These are phyloP conservation scores for Desoria tigrina DNA, from an alignment of 2,888 invertebrate species.

Conservation along the genomic window DNA sequence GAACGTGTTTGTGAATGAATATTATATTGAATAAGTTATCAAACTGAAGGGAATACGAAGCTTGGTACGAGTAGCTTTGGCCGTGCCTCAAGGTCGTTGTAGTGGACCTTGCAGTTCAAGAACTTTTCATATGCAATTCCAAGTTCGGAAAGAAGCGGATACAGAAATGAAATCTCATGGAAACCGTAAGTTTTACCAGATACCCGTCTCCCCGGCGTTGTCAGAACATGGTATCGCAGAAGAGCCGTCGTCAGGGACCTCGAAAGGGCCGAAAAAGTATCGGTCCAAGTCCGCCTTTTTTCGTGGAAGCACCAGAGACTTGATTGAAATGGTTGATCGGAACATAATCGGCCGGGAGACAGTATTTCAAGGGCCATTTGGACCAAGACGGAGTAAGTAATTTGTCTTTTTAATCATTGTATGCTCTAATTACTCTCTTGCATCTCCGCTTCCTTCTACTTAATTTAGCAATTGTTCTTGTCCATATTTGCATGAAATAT, in stretches of 20 bases:
- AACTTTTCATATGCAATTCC: no score
- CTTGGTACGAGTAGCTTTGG: no score
- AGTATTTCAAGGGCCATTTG: constrained; percentile 79
- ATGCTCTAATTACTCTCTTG: constrained; percentile 10
- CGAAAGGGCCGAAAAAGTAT: constrained; percentile 42
- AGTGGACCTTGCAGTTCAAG: no score
- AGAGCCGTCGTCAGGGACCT: constrained; percentile 16
- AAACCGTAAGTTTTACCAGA: constrained; percentile 37
- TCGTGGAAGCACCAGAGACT: constrained; percentile 64
- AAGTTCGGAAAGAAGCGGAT: not conserved
- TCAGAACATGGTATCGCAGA: constrained; percentile 27
- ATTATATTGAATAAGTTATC: no score
- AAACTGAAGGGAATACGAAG: no score
- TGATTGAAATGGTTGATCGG: constrained; percentile 76
- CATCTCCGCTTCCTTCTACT: constrained; percentile 45
- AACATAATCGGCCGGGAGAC: constrained; percentile 78
- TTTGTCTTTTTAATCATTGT: no score
- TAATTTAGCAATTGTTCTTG: not conserved
- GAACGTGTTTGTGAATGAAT: no score
- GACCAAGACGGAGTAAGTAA: constrained; percentile 73
- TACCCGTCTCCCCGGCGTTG: constrained; percentile 37
- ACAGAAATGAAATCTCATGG: constrained; percentile 32
- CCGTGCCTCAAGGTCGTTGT: no score
- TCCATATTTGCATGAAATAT: not conserved
- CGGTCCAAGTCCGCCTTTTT: constrained; percentile 43